Percentiles rank a stretch among this genome's conserved stretches.
phyloP scores from a whole-genome alignment of 2,113 vertebrate species.

The Ophthalmolycus amberensis region DNA sequence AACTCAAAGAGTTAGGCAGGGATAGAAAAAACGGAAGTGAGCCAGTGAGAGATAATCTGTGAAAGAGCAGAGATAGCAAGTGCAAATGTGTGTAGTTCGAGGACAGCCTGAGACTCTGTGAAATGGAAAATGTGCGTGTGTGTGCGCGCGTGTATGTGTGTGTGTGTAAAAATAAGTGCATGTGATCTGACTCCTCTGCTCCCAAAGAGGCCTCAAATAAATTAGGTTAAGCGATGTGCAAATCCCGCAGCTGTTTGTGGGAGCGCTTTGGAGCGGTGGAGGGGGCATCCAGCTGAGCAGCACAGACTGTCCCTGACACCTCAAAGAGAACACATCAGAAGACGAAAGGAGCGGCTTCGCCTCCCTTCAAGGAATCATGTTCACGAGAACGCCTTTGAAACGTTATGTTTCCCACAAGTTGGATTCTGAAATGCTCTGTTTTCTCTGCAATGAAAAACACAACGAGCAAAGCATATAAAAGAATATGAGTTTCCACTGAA shows the following conservation, averaged over 20 bases:
- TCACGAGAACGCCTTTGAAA: conserved; percentile 53
- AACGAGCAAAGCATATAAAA: conserved; percentile 72
- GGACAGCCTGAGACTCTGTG: conserved; percentile 18
- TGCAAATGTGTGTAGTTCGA: conserved; percentile 33
- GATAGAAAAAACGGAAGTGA: background rate
- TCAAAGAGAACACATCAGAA: conserved; percentile 67
- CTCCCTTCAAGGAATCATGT: conserved; percentile 30
- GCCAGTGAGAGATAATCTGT: conserved; percentile 36
- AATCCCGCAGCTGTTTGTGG: conserved; percentile 72
- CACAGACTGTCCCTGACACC: conserved; percentile 66
- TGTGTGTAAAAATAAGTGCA: conserved; percentile 34
- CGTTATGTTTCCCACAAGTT: conserved; percentile 60
- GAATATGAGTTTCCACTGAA: conserved; percentile 74
- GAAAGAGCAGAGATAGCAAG: conserved; percentile 21
- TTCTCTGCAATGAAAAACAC: conserved; percentile 71
- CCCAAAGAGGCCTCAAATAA: conserved; percentile 54
- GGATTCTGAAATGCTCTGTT: conserved; percentile 65
- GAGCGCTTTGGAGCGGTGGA: conserved; percentile 26
- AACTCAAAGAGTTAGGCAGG: conserved; percentile 17
- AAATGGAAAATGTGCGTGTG: conserved; percentile 33
- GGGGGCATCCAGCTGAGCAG: conserved; percentile 63
- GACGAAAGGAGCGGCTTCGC: conserved; percentile 16
- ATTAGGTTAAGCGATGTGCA: conserved; percentile 70
- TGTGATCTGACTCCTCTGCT: conserved; percentile 47
- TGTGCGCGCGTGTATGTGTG: background rate